These are phyloP conservation scores for Chamaetylas fuelleborni DNA, from an alignment of 2,113 vertebrate species.

Conservation along the genomic window DNA sequence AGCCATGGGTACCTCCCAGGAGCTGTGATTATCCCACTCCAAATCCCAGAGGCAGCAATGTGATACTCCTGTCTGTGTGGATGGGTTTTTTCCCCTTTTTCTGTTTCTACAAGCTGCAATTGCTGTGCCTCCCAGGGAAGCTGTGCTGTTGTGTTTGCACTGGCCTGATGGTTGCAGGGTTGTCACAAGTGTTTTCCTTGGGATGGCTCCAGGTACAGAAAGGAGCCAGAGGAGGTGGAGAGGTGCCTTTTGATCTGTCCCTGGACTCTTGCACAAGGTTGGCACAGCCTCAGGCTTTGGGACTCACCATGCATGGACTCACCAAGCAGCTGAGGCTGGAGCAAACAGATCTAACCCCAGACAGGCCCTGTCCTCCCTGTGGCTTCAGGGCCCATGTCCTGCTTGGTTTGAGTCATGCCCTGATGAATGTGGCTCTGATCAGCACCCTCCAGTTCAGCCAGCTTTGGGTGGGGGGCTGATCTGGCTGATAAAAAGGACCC, in stretches of 20 bases:
- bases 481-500: not conserved
- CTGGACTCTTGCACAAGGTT: not conserved
- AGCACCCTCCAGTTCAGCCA: not conserved
- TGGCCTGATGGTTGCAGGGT: not conserved
- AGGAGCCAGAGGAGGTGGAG: not conserved
- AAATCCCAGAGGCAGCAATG: not conserved
- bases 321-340: not conserved
- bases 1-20: not conserved
- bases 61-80: not conserved
- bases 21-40: not conserved
- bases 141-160: not conserved
- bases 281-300: not conserved
- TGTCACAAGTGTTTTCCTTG: not conserved
- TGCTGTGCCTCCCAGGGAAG: not conserved
- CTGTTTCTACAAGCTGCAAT: not conserved
- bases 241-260: not conserved
- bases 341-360: not conserved
- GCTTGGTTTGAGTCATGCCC: constrained; percentile 50
- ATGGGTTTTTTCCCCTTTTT: rapidly evolving
- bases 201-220: not conserved
- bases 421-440: constrained; percentile 37
- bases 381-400: not conserved
- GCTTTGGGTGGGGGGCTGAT: not conserved
- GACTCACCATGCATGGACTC: not conserved
- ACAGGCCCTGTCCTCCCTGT: not conserved